Evolutionary conservation across 1,140 invertebrate species (phyloP).

Genomic region (Batillaria attramentaria): DNA sequence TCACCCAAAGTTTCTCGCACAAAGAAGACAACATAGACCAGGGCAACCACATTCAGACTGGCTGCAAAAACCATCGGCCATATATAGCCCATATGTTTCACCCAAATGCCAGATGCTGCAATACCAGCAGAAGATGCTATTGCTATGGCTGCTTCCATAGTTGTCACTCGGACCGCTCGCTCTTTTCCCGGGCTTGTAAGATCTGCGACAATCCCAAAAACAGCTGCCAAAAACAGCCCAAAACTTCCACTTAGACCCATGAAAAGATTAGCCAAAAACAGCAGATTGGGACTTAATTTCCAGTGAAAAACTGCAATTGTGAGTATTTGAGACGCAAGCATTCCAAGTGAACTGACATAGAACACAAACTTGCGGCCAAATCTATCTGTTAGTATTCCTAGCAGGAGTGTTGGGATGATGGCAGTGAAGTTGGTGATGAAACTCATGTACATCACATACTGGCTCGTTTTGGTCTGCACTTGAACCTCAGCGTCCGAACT

Average conservation of each 20-base stretch:
- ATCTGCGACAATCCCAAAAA: constrained; percentile 20
- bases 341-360: background rate
- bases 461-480: constrained; percentile 7
- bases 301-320: background rate
- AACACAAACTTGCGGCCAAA: constrained; percentile 23
- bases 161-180: constrained; percentile 5
- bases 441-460: constrained; percentile 16
- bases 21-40: background rate
- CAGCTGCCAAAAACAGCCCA: constrained; percentile 18
- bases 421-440: constrained; percentile 22
- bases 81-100: constrained; percentile 9
- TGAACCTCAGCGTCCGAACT: too few species aligned
- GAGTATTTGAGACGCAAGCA: background rate
- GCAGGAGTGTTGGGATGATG: constrained; percentile 7
- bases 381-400: constrained; percentile 15
- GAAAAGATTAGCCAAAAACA: background rate
- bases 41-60: background rate
- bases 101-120: constrained; percentile 6
- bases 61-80: constrained; percentile 1
- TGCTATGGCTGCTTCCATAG: constrained; percentile 13
- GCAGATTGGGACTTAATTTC: background rate
- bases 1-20: background rate
- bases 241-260: constrained; percentile 20
- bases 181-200: constrained; percentile 4
- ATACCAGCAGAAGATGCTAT: background rate